Percentiles rank a stretch among this genome's conserved stretches.
phyloP scores from a whole-genome alignment of 2,113 vertebrate species.

The Orientallactaga bullata region DNA sequence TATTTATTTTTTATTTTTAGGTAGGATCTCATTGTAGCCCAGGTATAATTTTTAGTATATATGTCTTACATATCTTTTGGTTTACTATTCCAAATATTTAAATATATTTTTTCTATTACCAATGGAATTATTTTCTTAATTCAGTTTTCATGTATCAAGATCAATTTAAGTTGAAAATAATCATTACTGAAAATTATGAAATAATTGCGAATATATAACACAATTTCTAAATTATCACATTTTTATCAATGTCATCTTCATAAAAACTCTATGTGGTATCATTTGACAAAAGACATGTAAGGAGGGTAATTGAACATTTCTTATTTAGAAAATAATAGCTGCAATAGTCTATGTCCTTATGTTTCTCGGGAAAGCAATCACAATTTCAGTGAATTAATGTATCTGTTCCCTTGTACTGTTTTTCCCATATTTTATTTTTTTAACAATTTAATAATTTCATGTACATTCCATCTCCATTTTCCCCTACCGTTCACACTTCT shows the following conservation, averaged over 20 bases:
- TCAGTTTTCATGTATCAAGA: background rate
- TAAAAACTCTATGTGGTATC: background rate
- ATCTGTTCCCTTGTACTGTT: background rate
- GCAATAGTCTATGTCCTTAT: background rate
- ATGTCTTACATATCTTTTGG: background rate
- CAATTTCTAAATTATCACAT: background rate
- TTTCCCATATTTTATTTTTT: background rate
- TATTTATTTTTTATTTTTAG: no score
- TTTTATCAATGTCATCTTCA: conserved; percentile 6
- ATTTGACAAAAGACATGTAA: conserved; percentile 25
- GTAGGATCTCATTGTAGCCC: no score
- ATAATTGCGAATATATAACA: no score
- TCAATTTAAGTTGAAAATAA: background rate
- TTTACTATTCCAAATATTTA: background rate
- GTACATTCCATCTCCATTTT: no score
- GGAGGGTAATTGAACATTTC: background rate
- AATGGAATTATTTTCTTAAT: background rate
- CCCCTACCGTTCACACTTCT: no score
- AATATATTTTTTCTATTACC: background rate
- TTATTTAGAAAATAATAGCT: background rate
- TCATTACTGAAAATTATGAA: no score
- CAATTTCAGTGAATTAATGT: background rate
- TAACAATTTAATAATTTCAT: background rate
- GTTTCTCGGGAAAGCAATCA: background rate
- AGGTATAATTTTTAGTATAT: background rate